Percentiles rank a stretch among this genome's conserved stretches.
phyloP scores from a whole-genome alignment of 2,888 invertebrate species.

The Andrena minutula region DNA sequence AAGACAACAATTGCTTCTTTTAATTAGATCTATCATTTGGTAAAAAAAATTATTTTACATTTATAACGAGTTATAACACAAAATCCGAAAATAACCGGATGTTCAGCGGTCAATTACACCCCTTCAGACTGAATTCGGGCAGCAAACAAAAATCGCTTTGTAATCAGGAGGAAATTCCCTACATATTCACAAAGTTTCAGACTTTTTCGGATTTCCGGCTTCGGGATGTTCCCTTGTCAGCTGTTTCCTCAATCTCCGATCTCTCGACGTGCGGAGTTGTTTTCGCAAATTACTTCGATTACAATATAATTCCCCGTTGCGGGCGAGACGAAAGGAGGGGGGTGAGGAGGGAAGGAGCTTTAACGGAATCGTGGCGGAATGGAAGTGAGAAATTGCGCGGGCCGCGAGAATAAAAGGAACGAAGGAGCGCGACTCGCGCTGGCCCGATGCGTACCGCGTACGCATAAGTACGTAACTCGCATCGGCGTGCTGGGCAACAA shows the following conservation, averaged over 20 bases:
- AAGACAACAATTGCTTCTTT: no score
- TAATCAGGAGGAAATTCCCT: no score
- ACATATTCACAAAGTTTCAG: no score
- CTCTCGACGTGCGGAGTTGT: conserved; percentile 27
- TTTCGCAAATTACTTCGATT: conserved; percentile 69
- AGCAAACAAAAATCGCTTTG: no score
- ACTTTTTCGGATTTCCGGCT: no score
- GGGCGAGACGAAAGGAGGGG: not conserved
- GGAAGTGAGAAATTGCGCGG: conserved; percentile 54
- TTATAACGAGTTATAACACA: no score
- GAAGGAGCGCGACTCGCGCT: conserved; percentile 15
- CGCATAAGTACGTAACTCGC: conserved; percentile 39
- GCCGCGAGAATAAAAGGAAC: conserved; percentile 48
- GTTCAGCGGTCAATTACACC: no score
- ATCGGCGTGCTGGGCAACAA: conserved; percentile 41
- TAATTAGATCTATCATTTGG: no score
- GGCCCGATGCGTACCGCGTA: conserved; percentile 13
- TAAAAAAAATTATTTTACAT: no score
- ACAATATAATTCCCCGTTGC: conserved; percentile 60
- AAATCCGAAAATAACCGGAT: no score
- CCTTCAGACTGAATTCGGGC: no score
- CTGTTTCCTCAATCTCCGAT: conserved; percentile 41
- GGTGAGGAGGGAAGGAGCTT: conserved; percentile 13
- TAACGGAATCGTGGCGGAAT: conserved; percentile 59
- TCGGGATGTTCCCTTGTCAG: no score